These are phyloP conservation scores for Cochlearius cochlearius DNA, from an alignment of 2,113 vertebrate genomes.

Conservation along the genomic window DNA sequence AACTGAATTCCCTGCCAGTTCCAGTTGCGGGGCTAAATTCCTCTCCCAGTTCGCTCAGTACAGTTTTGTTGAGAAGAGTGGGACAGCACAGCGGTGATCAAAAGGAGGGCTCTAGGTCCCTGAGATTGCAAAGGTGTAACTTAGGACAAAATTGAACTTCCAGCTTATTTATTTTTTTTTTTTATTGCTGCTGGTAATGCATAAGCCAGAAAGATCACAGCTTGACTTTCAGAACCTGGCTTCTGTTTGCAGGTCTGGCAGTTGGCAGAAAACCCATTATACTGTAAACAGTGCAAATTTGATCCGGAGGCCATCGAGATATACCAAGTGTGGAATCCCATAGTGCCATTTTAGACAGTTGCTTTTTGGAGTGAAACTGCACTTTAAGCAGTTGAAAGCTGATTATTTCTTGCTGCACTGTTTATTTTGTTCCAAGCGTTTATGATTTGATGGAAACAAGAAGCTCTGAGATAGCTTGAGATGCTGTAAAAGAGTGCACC, in stretches of 20 bases:
- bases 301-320: slow-evolving; percentile 31
- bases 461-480: slow-evolving; percentile 16
- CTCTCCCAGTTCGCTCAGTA: neutral
- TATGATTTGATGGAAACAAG: slow-evolving; percentile 29
- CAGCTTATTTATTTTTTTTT: neutral
- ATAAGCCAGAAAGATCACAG: slow-evolving; percentile 45
- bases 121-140: neutral
- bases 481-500: slow-evolving; percentile 49
- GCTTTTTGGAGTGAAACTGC: slow-evolving; percentile 8
- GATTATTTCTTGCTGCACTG: slow-evolving; percentile 36
- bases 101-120: neutral
- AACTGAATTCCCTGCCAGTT: slow-evolving; percentile 43
- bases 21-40: neutral
- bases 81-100: neutral
- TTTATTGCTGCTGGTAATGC: slow-evolving; percentile 35
- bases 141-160: slow-evolving; percentile 10
- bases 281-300: slow-evolving; percentile 38
- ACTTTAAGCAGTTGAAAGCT: slow-evolving; percentile 1
- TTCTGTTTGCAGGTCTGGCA: slow-evolving; percentile 45
- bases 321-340: slow-evolving; percentile 11
- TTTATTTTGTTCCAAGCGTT: slow-evolving; percentile 41
- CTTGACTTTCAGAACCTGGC: slow-evolving; percentile 58
- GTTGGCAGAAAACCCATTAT: neutral
- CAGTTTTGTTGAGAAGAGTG: neutral
- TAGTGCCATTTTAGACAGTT: slow-evolving; percentile 22